A percentile compares a stretch with the other conserved stretches of the same genome.
phyloP scores from a whole-genome alignment of 2,113 vertebrate species.

The Pao palembangensis region DNA sequence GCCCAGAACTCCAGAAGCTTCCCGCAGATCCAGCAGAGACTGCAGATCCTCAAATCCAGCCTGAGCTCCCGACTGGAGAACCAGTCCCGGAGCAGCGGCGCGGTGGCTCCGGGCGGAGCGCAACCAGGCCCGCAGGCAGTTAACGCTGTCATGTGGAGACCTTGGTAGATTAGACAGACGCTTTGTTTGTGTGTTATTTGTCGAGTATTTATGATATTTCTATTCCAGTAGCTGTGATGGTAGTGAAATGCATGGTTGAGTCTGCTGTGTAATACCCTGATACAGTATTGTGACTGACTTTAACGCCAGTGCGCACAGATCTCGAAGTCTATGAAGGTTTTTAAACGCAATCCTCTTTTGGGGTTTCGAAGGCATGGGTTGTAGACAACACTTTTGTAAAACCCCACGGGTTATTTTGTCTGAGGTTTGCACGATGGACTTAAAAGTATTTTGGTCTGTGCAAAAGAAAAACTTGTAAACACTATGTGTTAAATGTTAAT shows the following conservation, averaged over 20 bases:
- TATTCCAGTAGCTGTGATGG: background rate
- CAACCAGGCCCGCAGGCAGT: slow-evolving; percentile 28
- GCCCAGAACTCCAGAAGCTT: slow-evolving; percentile 52
- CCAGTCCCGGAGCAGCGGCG: slow-evolving; percentile 34
- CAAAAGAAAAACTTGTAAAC: slow-evolving; percentile 77
- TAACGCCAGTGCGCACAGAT: slow-evolving; percentile 66
- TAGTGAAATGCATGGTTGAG: slow-evolving; percentile 13
- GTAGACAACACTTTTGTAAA: slow-evolving; percentile 80
- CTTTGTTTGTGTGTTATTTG: slow-evolving; percentile 29
- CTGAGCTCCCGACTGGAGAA: slow-evolving; percentile 39
- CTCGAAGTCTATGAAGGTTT: slow-evolving; percentile 53
- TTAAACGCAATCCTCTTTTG: slow-evolving; percentile 77
- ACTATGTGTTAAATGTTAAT: slow-evolving; percentile 74
- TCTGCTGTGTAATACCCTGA: slow-evolving; percentile 27
- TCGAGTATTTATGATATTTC: slow-evolving; percentile 29
- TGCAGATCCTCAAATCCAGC: slow-evolving; percentile 62
- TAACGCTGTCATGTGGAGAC: slow-evolving; percentile 67
- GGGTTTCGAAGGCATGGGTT: slow-evolving; percentile 76
- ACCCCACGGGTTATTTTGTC: slow-evolving; percentile 78
- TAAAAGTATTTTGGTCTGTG: slow-evolving; percentile 78
- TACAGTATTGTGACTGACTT: slow-evolving; percentile 45
- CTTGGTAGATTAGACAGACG: slow-evolving; percentile 75
- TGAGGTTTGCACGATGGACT: slow-evolving; percentile 80
- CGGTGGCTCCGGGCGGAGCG: slow-evolving; percentile 5
- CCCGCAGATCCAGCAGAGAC: slow-evolving; percentile 63